Percentiles rank a stretch among this genome's conserved stretches.
Conservation (phyloP, 1,140 invertebrate genomes). For the Drosophila ironensis region DNA sequence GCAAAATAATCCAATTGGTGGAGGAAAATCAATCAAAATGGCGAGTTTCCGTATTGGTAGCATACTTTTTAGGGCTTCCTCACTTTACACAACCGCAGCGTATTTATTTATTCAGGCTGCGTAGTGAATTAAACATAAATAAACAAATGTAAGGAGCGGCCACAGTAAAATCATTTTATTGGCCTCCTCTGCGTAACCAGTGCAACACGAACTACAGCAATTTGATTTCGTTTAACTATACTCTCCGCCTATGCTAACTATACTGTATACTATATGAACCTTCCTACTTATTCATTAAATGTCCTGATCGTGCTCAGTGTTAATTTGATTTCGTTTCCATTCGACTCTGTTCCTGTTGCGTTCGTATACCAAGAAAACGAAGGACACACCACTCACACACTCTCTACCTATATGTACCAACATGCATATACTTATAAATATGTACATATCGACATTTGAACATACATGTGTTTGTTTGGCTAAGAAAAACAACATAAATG, state of each 20-base stretch:
- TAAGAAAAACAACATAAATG: constrained; percentile 6
- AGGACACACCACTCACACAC: constrained; percentile 22
- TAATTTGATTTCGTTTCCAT: constrained; percentile 64
- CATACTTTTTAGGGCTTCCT: constrained; percentile 20
- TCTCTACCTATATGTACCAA: too few species aligned
- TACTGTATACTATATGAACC: constrained; percentile 22
- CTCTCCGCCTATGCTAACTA: too few species aligned
- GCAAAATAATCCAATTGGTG: constrained; percentile 22
- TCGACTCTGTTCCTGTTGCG: constrained; percentile 53
- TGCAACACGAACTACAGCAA: constrained; percentile 10
- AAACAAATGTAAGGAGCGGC: not conserved
- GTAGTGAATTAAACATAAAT: not conserved
- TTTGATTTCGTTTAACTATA: constrained; percentile 11
- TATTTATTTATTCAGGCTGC: not conserved
- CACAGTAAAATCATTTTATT: not conserved
- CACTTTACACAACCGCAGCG: not conserved
- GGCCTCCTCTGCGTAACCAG: not conserved
- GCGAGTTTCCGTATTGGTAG: not conserved
- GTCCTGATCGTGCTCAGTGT: constrained; percentile 72
- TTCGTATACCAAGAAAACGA: constrained; percentile 35
- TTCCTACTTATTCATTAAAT: constrained; percentile 62
- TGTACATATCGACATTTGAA: constrained; percentile 20
- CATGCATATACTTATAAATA: constrained; percentile 8
- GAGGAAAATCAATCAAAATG: constrained; percentile 16
- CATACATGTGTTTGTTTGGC: constrained; percentile 40